Evolutionary conservation across 1,140 invertebrate species (phyloP), one percentile per base, ranked within the genome.

Genomic region (Branchinecta lynchi): DNA sequence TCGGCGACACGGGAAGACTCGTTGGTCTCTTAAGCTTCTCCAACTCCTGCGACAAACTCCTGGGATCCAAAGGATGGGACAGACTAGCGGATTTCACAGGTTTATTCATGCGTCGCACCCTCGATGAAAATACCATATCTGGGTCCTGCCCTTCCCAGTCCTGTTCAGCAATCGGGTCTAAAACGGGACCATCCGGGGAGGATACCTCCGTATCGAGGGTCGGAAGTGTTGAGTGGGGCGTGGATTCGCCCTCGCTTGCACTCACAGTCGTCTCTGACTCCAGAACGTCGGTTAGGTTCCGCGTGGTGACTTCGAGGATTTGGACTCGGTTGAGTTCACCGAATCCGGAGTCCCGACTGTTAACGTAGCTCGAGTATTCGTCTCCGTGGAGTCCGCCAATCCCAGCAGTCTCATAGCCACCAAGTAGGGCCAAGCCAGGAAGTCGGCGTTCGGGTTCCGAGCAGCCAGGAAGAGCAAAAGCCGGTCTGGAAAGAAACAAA

Each of bases 221-320:
- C 51, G 12, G 51, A 3, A 60, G 17, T 1, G 51, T 20, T 2
- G 51, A 60, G 17, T 60, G 51, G 17, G 51, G 12, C 17, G 51
- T 60, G 2, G 51, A 60, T 60, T 60, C 51, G 17, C 17, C 51
- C 17, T 60, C 51, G 17, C 51, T 60, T 3, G 17, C 17, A 20
- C 51, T 60, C 12, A 60, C 51, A 6, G 51, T 60, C 17, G 51
- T 60, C 51, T 60, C 51, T 60, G 51, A 60, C 51, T 60, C 51
- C 12, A 60, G 12, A 12, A 60, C 51, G 17, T 60, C 51, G 51
- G 51, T 60, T 60, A 60, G 51, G 51, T 60, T 60, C 6, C 51
- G 12, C 12, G 51, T 60, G 51, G 12, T 60, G 12, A 60, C 51
- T 60, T 60, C 51, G 1, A 60, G 51, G 51, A 60, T 60, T 6